Percentiles rank a stretch among this genome's conserved stretches.
phyloP scores from a whole-genome alignment of 1,140 invertebrate species.

The Coenobita brevimanus region DNA sequence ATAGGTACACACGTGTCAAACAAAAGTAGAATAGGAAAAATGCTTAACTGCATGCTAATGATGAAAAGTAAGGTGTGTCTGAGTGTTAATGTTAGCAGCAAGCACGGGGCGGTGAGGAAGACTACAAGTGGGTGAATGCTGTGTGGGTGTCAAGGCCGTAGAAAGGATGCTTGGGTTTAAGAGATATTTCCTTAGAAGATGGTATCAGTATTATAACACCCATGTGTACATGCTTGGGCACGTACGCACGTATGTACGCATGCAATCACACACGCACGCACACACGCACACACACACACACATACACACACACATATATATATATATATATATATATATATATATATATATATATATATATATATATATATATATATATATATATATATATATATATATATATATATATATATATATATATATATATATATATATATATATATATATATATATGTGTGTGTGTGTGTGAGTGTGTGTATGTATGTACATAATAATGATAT shows the following conservation, averaged over 20 bases:
- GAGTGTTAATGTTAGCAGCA: too few relatives aligned
- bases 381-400: constrained; percentile 45
- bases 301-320: constrained; percentile 40
- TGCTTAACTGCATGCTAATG: too few relatives aligned
- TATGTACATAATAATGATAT: background rate
- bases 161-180: background rate
- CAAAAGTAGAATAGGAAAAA: too few relatives aligned
- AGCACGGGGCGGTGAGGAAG: too few relatives aligned
- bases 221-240: constrained; percentile 10
- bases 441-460: constrained; percentile 31
- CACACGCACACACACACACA: constrained; percentile 16
- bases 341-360: constrained; percentile 37
- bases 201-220: too few relatives aligned
- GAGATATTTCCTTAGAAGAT: too few relatives aligned
- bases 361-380: constrained; percentile 47
- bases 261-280: too few relatives aligned
- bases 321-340: constrained; percentile 48
- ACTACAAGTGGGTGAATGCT: too few relatives aligned
- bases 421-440: constrained; percentile 30
- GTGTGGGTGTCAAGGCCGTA: background rate
- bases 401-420: constrained; percentile 39
- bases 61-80: too few relatives aligned
- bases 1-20: too few relatives aligned
- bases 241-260: constrained; percentile 31
- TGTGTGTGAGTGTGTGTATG: background rate